phyloP scores from a whole-genome alignment of 2,113 vertebrate genomes.

The Hystrix cristata region DNA sequence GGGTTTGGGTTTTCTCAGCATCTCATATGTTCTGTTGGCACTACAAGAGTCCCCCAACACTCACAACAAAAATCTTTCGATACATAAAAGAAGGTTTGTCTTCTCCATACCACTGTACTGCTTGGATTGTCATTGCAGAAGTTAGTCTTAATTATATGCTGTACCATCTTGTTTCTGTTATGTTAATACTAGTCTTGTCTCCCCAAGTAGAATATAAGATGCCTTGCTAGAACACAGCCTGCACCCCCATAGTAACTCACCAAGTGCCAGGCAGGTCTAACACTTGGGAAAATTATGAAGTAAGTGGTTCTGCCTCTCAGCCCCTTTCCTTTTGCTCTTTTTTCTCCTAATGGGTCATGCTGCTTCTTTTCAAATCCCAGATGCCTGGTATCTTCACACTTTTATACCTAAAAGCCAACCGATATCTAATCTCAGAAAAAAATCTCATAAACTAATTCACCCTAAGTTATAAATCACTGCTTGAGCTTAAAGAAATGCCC shows the following conservation, averaged over 20 bases:
- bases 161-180: neutral
- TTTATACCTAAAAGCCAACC: neutral
- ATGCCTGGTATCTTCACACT: neutral
- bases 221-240: neutral
- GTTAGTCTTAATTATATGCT: neutral
- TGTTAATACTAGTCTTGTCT: neutral
- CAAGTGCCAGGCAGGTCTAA: neutral
- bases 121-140: neutral
- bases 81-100: neutral
- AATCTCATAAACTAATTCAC: neutral
- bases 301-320: neutral
- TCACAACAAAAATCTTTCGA: neutral
- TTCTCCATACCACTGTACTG: neutral
- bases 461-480: neutral
- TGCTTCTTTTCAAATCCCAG: neutral
- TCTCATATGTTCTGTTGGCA: neutral
- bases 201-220: neutral
- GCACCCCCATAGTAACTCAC: neutral
- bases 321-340: neutral
- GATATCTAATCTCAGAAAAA: neutral
- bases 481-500: slow-evolving; percentile 39
- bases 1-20: neutral
- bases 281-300: neutral
- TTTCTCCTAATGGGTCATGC: neutral
- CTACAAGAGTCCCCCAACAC: neutral